Base-by-base conservation (phyloP, 2,888 invertebrate genomes). In the Aromia moschata region DNA sequence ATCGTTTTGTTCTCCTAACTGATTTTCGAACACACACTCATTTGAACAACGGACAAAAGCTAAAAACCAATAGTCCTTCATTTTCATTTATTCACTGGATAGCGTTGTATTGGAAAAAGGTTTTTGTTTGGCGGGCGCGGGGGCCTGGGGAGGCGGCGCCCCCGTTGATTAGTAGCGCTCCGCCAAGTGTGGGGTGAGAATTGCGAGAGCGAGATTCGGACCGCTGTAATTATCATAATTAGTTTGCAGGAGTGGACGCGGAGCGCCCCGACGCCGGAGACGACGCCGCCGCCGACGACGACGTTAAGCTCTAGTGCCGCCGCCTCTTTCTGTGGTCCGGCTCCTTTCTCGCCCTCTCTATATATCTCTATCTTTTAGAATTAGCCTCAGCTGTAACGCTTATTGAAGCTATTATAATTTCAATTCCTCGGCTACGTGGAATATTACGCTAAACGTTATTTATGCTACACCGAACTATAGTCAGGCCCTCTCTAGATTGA, bases 21-120 rank as follows among this genome's bases (percentile, higher is more conserved):
- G 79, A 79, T 79, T 79, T 79, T 78, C 79, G 78, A 78, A 79
- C 75, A 73, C 73, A 72, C 68, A 75, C 69, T 69, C 74, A 72
- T 79, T 78, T 78, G 77, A 78, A 79, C 79, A 77, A 76, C 77
- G 77, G 76, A 80, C 80, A 81, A 81, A 80, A 80, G 80, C 80
- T 78, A 80, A 81, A 81, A 81, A 81, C 80, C 80, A 81, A 80
- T 81, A 80, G 80, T 79, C 79, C 80, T 80, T 80, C 80, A 79
- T 81, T 80, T 80, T 80, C 80, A 81, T 81, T 81, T 80, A 80
- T 80, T 81, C 79, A 78, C 77, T 76, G 75, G 76, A 77, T 77
- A 77, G 76, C 75, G 79, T 76, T 79, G 79, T 79, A 80, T 79
- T 79, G 80, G 79, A 79, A 80, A 80, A 80, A 78, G 77, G 78